A percentile compares a stretch with the other conserved stretches of the same genome.
phyloP scores from a whole-genome alignment of 1,140 invertebrate genomes.

The Macrobrachium rosenbergii region DNA sequence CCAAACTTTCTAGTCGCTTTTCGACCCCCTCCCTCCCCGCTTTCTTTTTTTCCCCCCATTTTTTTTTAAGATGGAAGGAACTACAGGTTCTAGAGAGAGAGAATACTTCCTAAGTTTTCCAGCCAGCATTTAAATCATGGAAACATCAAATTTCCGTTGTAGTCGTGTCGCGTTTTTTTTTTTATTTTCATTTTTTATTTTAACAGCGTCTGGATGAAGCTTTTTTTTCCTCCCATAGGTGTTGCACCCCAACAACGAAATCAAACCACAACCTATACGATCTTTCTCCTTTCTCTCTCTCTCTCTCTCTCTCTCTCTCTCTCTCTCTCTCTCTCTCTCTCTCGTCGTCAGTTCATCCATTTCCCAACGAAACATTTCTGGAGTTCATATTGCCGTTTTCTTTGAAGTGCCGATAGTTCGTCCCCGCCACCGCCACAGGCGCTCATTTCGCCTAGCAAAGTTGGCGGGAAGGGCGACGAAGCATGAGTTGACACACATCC shows the following conservation, averaged over 20 bases:
- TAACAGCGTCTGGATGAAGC: too few relatives aligned
- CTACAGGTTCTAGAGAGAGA: too few relatives aligned
- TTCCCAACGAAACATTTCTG: background rate
- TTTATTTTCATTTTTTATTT: too few relatives aligned
- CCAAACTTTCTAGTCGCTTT: slow-evolving; percentile 9
- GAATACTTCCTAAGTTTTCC: too few relatives aligned
- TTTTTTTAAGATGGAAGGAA: too few relatives aligned
- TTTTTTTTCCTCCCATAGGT: too few relatives aligned
- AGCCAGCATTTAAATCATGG: too few relatives aligned
- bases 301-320: background rate
- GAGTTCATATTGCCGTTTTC: slow-evolving; percentile 53
- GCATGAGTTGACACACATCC: slow-evolving; percentile 43
- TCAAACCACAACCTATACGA: too few relatives aligned
- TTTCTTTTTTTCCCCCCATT: background rate
- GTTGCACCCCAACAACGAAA: too few relatives aligned
- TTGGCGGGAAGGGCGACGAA: slow-evolving; percentile 51
- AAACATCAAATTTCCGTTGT: too few relatives aligned
- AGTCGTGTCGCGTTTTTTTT: too few relatives aligned
- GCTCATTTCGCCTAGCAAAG: slow-evolving; percentile 55
- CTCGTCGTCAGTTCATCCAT: background rate
- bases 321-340: background rate
- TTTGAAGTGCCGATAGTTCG: slow-evolving; percentile 58
- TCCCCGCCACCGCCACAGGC: slow-evolving; percentile 33
- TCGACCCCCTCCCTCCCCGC: background rate
- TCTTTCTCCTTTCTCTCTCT: too few relatives aligned